These are phyloP conservation scores for Elmis aenea DNA, from an alignment of 2,888 invertebrate genomes.

Conservation along the genomic window DNA sequence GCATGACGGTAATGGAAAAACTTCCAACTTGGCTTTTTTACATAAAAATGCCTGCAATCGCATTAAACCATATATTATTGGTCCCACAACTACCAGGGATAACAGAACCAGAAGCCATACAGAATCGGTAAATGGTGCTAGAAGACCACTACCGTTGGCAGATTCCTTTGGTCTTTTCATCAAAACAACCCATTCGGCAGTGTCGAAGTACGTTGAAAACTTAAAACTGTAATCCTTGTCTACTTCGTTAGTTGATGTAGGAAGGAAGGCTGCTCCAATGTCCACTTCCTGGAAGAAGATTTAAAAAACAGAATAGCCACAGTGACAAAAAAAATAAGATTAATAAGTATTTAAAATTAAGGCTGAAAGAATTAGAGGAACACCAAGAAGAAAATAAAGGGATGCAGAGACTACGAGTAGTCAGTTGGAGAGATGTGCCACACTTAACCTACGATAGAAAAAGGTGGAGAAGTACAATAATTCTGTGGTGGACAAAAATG, in stretches of 20 bases:
- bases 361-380: too few species aligned
- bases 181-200: constrained; percentile 73
- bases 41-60: background rate
- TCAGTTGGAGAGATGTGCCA: too few species aligned
- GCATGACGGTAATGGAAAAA: constrained; percentile 43
- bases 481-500: too few species aligned
- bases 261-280: constrained; percentile 72
- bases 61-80: constrained; percentile 57
- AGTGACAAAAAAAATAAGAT: too few species aligned
- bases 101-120: constrained; percentile 62
- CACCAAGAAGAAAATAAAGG: too few species aligned
- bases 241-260: constrained; percentile 56
- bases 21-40: background rate
- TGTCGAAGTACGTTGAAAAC: constrained; percentile 64
- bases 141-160: constrained; percentile 74
- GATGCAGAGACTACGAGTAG: too few species aligned
- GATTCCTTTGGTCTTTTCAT: constrained; percentile 77
- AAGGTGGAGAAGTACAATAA: too few species aligned
- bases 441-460: too few species aligned
- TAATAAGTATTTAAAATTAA: too few species aligned
- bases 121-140: constrained; percentile 71
- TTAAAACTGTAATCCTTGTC: constrained; percentile 40
- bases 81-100: constrained; percentile 70
- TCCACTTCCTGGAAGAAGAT: constrained; percentile 66
- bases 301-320: too few species aligned